Percentiles rank a stretch among this genome's conserved stretches.
phyloP scores from a whole-genome alignment of 2,888 invertebrate genomes.

The Crepidodera aurea region DNA sequence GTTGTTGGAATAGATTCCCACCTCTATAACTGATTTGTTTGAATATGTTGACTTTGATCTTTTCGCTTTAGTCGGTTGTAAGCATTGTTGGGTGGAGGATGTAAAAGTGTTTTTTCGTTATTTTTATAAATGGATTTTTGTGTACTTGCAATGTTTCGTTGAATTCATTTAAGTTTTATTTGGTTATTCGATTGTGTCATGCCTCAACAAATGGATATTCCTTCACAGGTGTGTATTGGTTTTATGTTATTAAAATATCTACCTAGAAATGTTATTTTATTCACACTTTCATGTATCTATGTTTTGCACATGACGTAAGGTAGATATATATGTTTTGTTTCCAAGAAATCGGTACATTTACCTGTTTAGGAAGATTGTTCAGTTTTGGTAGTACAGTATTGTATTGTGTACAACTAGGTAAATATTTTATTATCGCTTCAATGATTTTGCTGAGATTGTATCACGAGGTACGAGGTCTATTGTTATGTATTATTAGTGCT shows the following conservation, averaged over 20 bases:
- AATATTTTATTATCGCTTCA: too few relatives aligned
- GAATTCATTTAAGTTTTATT: constrained; percentile 31
- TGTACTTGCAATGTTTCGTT: constrained; percentile 34
- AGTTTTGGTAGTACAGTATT: too few relatives aligned
- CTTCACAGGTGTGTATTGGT: constrained; percentile 40
- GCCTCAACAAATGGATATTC: constrained; percentile 45
- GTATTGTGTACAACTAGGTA: too few relatives aligned
- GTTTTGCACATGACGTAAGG: constrained; percentile 16
- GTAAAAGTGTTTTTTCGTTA: constrained; percentile 29
- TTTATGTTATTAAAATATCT: not conserved
- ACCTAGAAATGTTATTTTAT: not conserved
- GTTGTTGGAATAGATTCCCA: not conserved
- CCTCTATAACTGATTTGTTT: not conserved
- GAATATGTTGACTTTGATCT: constrained; percentile 14
- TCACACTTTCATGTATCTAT: not conserved
- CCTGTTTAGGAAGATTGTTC: not conserved
- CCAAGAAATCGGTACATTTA: constrained; percentile 1
- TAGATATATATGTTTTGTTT: constrained; percentile 7
- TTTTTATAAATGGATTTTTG: constrained; percentile 33
- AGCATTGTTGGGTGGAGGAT: constrained; percentile 2
- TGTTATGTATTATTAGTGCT: too few relatives aligned
- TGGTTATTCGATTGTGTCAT: constrained; percentile 36
- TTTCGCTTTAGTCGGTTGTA: constrained; percentile 28
- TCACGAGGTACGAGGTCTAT: too few relatives aligned
- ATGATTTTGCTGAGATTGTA: too few relatives aligned